phyloP scores from a whole-genome alignment of 2,888 invertebrate species.

The Aspidiotus destructor region DNA sequence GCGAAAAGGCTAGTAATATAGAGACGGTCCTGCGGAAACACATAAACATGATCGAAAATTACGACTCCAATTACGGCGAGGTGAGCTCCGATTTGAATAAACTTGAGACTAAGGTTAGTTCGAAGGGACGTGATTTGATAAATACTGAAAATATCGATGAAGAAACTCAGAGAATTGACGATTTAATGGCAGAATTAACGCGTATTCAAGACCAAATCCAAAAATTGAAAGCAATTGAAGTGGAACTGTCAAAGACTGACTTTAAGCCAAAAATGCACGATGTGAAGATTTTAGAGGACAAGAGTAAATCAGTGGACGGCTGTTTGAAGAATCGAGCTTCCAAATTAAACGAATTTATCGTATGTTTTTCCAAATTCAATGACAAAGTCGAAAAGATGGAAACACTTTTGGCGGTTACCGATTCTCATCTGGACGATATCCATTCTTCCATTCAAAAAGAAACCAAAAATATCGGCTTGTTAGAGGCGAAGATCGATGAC shows the following conservation, averaged over 20 bases:
- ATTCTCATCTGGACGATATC: conserved; percentile 61
- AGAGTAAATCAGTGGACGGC: conserved; percentile 57
- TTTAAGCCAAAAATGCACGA: conserved; percentile 76
- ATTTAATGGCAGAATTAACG: conserved; percentile 54
- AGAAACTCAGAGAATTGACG: conserved; percentile 58
- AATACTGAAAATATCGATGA: conserved; percentile 57
- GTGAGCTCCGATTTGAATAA: conserved; percentile 68
- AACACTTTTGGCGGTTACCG: conserved; percentile 67
- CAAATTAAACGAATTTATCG: conserved; percentile 10
- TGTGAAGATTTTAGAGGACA: conserved; percentile 62
- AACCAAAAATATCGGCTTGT: conserved; percentile 56
- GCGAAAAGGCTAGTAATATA: conserved; percentile 52
- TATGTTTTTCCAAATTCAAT: conserved; percentile 10
- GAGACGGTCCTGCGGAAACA: conserved; percentile 59
- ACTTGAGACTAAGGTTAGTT: conserved; percentile 56
- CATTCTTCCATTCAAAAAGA: conserved; percentile 62
- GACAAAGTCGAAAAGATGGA: conserved; percentile 41
- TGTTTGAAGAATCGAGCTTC: conserved; percentile 6
- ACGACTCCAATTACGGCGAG: conserved; percentile 65
- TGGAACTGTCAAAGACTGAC: conserved; percentile 61
- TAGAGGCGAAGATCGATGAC: conserved; percentile 62
- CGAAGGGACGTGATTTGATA: conserved; percentile 61
- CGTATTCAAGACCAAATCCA: conserved; percentile 57
- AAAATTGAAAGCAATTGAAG: conserved; percentile 57
- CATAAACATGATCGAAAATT: conserved; percentile 67